Conservation (phyloP, 1,140 invertebrate species). For the Drosophila pseudoobscura region DNA sequence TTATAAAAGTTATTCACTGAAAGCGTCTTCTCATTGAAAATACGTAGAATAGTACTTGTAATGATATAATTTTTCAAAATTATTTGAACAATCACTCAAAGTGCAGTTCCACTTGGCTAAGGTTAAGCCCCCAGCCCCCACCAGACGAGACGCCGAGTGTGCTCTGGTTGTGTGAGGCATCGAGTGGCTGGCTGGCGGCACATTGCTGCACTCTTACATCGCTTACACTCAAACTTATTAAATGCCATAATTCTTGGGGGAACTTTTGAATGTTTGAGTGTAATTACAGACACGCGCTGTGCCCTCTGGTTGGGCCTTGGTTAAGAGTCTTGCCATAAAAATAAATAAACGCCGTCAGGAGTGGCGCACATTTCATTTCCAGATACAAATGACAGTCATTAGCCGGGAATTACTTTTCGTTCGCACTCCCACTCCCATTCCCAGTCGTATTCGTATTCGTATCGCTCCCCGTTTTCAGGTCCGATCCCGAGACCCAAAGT, state of each 20-base stretch:
- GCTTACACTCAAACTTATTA: conserved; percentile 57
- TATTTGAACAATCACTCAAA: neutral
- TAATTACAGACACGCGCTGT: conserved; percentile 65
- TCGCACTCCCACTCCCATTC: conserved; percentile 2
- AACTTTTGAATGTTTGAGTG: conserved; percentile 54
- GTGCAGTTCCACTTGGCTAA: conserved; percentile 9
- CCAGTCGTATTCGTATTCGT: neutral
- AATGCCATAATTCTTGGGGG: conserved; percentile 59
- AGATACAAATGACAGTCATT: conserved; percentile 74
- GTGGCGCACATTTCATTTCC: conserved; percentile 64
- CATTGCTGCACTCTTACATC: conserved; percentile 17
- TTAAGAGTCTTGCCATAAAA: conserved; percentile 55
- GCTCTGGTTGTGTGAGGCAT: neutral
- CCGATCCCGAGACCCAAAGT: neutral
- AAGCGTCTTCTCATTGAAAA: too few relatives aligned
- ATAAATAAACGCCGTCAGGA: conserved; percentile 65
- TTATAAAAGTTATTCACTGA: too few relatives aligned
- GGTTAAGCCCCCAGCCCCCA: neutral
- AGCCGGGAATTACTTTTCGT: conserved; percentile 70
- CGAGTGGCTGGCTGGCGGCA: neutral
- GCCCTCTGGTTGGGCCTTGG: conserved; percentile 27
- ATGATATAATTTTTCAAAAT: too few relatives aligned
- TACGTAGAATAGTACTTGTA: too few relatives aligned
- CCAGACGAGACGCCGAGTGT: too few relatives aligned
- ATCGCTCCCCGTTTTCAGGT: too few relatives aligned